Base-by-base conservation (phyloP, 1,140 invertebrate genomes). In the Ectropis grisescens region DNA sequence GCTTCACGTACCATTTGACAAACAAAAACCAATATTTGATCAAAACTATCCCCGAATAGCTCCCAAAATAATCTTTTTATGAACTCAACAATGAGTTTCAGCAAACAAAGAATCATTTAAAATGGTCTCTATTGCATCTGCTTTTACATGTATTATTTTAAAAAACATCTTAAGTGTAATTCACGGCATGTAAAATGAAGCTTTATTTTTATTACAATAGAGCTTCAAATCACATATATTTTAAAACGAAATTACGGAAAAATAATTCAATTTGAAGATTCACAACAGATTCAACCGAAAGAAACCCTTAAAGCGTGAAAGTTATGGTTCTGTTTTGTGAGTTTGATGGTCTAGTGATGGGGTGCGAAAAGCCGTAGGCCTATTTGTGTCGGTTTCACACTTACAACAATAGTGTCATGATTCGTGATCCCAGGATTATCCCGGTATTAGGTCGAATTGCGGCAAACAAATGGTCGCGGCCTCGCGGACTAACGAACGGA, bases 351-450 rank as follows among this genome's bases (percentile, higher is more conserved):
- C 16, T 19, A 19, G 3, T 3, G 3, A 4, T 19, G 16, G 70
- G 65, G 41, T 41, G 48, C 41, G 44, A 43, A 78, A 69, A 74
- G 67, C 71, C 65, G 58, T 69, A 72, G 76, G 71, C 76, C 72
- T 81, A 81, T 81, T 81, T 81, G 69, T 69, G 71, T 78, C 76
- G 72, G 76, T 81, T 81, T 81, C 76, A 79, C 72, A 81, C 76
- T 81, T 78, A 76, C 76, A 78, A 81, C 76, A 81, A 81, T 81
- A 78, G 76, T 78, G 76, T 76, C 76, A 81, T 81, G 76, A 81
- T 81, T 81, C 76, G 60, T 79, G 72, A 81, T 75, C 76, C 76
- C 33, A 8, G 74, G 72, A 76, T 81, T 72, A 81, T 75, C 61
- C 16, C 16, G 3, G 16, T 19, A 19, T 19, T 80, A 80, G 69